phyloP scores from a whole-genome alignment of 2,113 vertebrate genomes.

The Grammomys surdaster region DNA sequence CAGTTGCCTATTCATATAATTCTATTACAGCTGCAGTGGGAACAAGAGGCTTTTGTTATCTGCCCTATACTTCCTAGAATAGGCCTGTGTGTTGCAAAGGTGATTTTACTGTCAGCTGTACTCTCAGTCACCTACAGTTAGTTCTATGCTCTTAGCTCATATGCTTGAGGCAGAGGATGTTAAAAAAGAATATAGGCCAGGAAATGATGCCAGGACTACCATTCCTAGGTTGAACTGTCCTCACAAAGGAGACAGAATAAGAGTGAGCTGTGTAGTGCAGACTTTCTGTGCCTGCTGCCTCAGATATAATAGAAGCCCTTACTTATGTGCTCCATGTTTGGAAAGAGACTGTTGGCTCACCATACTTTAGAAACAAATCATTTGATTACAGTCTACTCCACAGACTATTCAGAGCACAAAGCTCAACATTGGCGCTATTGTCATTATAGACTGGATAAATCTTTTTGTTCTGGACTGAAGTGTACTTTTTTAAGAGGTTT shows the following conservation, averaged over 20 bases:
- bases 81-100: constrained; percentile 23
- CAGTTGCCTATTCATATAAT: not conserved
- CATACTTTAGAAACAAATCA: constrained; percentile 42
- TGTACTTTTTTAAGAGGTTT: constrained; percentile 9
- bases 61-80: not conserved
- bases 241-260: not conserved
- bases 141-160: not conserved
- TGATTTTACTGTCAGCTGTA: not conserved
- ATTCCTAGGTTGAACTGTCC: not conserved
- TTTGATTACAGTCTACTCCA: not conserved
- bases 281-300: not conserved
- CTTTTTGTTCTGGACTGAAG: not conserved
- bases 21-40: not conserved
- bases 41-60: not conserved
- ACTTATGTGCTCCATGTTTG: not conserved
- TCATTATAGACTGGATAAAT: not conserved
- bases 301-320: not conserved
- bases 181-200: not conserved
- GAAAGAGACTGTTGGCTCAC: constrained; percentile 1
- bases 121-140: not conserved
- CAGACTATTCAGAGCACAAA: not conserved
- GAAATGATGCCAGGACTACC: not conserved
- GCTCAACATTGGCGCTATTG: not conserved
- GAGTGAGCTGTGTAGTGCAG: not conserved
- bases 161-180: not conserved